Base-by-base conservation (phyloP, 1,140 invertebrate genomes). In the Helicoverpa zea region DNA sequence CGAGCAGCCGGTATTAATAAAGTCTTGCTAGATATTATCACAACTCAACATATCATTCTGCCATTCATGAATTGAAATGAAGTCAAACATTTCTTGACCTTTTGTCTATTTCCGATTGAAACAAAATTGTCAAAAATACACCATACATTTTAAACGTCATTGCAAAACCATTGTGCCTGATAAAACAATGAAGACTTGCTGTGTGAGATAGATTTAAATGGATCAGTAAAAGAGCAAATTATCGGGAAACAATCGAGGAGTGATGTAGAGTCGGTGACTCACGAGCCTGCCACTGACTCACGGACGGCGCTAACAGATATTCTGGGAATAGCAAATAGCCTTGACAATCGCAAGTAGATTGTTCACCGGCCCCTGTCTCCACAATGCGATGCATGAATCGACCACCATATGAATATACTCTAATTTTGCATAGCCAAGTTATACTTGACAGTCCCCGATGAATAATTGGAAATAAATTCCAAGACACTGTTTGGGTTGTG, bases 291-390 rank as follows among this genome's bases (percentile, higher is more conserved):
- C 64, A 86, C 87, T 94, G 92, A 94, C 84, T 94, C 90, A 94
- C 80, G 81, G 84, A 83, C 87, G 82, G 84, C 87, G 90, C 88
- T 93, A 93, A 93, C 81, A 90, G 90, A 92, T 91, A 85, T 91
- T 93, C 93, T 91, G 68, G 89, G 92, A 94, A 94, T 89, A 91
- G 88, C 85, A 86, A 81, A 86, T 89, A 91, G 88, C 89, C 91
- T 93, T 92, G 92, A 90, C 89, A 90, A 82, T 86, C 82, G 85
- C 78, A 82, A 90, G 84, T 82, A 86, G 77, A 87, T 85, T 85
- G 81, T 74, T 86, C 82, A 85, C 66, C 85, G 80, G 80, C 77
- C 80, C 80, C 72, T 52, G 59, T 76, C 52, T 80, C 18, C 56
- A 29, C 49, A 74, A 63, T 66, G 43, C 43, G 16, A 29, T 13